These are phyloP conservation scores for Unio pictorum DNA, from an alignment of 2,888 invertebrate species.

Conservation along the genomic window DNA sequence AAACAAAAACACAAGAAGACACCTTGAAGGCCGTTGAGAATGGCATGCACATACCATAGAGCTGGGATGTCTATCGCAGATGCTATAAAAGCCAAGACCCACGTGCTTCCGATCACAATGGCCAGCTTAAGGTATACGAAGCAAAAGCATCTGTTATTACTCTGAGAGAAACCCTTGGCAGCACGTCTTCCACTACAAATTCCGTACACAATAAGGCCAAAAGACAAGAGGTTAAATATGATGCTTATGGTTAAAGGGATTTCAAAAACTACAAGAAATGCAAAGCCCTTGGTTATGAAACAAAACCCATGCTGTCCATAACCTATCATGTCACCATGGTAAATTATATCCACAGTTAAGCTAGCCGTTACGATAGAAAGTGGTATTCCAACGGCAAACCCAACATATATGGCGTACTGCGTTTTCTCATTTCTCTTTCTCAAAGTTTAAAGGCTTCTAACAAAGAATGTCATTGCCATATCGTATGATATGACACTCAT, in stretches of 20 bases:
- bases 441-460: neutral
- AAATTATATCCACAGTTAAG: too few species aligned
- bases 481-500: constrained; percentile 26
- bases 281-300: too few species aligned
- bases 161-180: too few species aligned
- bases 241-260: neutral
- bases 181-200: neutral
- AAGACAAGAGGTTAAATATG: constrained; percentile 8
- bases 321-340: too few species aligned
- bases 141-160: too few species aligned
- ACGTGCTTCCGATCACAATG: constrained; percentile 2
- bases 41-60: constrained; percentile 8
- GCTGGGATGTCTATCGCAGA: constrained; percentile 1
- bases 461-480: constrained; percentile 27
- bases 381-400: too few species aligned
- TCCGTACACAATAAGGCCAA: constrained; percentile 10
- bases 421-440: too few species aligned
- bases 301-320: too few species aligned
- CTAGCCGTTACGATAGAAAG: too few species aligned
- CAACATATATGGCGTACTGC: too few species aligned
- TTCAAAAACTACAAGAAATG: too few species aligned
- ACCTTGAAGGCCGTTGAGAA: constrained; percentile 18
- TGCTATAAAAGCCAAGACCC: constrained; percentile 8
- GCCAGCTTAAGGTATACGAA: too few species aligned
- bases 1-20: constrained; percentile 14